phyloP scores from a whole-genome alignment of 1,140 invertebrate species.

The Cataglyphis hispanica region DNA sequence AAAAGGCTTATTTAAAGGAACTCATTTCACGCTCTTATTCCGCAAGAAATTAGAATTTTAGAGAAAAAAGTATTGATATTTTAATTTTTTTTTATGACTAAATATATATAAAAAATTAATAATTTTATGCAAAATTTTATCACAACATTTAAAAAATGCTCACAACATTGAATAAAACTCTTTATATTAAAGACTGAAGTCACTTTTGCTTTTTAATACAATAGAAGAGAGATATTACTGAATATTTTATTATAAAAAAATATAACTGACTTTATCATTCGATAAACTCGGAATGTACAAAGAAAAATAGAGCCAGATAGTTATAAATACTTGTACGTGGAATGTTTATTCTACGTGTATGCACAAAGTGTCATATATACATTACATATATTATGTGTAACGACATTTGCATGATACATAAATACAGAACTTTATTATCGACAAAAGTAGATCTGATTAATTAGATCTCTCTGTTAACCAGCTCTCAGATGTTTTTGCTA shows the following conservation, averaged over 20 bases:
- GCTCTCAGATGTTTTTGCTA: too few relatives aligned
- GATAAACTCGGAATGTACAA: not conserved
- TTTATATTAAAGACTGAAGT: not conserved
- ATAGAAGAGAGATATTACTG: not conserved
- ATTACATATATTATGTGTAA: constrained; percentile 71
- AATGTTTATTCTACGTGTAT: constrained; percentile 79
- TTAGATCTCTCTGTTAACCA: too few relatives aligned
- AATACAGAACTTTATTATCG: constrained; percentile 77
- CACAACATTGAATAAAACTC: not conserved
- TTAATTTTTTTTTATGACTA: not conserved
- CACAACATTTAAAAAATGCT: not conserved
- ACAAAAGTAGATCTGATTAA: constrained; percentile 51
- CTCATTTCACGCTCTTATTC: not conserved
- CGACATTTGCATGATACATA: constrained; percentile 70
- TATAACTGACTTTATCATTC: not conserved
- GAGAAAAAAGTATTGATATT: not conserved
- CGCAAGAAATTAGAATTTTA: not conserved
- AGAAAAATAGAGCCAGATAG: constrained; percentile 9
- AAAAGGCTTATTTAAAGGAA: too few relatives aligned
- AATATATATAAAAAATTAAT: not conserved
- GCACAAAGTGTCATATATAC: constrained; percentile 70
- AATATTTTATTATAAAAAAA: constrained; percentile 3
- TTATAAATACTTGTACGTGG: constrained; percentile 69
- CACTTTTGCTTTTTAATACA: not conserved
- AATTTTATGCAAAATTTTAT: not conserved